Conservation (phyloP, 2,113 vertebrate species). For the Elanoides forficatus region DNA sequence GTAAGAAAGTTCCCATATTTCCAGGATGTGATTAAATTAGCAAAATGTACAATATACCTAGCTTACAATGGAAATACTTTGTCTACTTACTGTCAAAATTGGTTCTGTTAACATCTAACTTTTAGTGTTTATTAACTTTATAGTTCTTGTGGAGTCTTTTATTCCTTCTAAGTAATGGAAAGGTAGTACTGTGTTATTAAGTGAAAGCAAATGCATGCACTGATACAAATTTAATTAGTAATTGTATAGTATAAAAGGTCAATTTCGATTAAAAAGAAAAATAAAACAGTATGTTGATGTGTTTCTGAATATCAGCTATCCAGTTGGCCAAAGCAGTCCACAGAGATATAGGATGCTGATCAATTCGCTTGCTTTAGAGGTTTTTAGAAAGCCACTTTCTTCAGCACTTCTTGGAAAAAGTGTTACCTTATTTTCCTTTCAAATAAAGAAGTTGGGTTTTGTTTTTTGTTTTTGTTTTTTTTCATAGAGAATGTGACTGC, state of each 20-base stretch:
- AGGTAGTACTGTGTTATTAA: background rate
- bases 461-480: no score
- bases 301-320: background rate
- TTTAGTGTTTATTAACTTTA: background rate
- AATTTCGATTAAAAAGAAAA: background rate
- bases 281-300: rapidly evolving
- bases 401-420: background rate
- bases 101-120: background rate
- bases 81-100: background rate
- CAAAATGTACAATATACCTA: background rate
- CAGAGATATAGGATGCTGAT: background rate
- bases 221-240: background rate
- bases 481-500: background rate
- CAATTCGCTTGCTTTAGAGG: background rate
- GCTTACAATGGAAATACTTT: background rate
- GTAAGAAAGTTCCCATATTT: background rate
- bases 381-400: background rate
- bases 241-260: background rate
- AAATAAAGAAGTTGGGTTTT: background rate
- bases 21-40: background rate
- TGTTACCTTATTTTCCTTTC: background rate
- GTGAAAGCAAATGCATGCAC: background rate
- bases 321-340: background rate
- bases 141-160: background rate
- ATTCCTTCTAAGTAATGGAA: background rate